Percentiles rank a stretch among this genome's conserved stretches.
Conservation (phyloP, 1,140 invertebrate genomes). For the Neuroterus valhalla region DNA sequence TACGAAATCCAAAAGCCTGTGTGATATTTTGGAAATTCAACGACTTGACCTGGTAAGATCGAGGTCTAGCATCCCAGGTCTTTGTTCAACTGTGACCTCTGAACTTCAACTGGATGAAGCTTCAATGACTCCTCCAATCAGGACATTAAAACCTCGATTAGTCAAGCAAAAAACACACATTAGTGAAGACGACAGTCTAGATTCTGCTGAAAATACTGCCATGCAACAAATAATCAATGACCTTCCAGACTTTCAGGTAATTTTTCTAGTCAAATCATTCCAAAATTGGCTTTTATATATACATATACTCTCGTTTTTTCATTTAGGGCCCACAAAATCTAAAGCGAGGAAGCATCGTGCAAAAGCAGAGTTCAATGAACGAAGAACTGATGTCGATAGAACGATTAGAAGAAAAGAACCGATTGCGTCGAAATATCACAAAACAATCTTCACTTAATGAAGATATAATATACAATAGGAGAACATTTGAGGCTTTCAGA, state of each 20-base stretch:
- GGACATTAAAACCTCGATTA: conserved; percentile 64
- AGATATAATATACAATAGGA: conserved; percentile 85
- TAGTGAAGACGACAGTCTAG: conserved; percentile 61
- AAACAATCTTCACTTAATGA: conserved; percentile 93
- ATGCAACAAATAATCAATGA: conserved; percentile 62
- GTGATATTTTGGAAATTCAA: conserved; percentile 85
- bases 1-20: conserved; percentile 86
- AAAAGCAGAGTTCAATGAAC: conserved; percentile 91
- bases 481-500: conserved; percentile 82
- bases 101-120: conserved; percentile 62
- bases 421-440: conserved; percentile 88
- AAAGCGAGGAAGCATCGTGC: conserved; percentile 77
- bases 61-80: conserved; percentile 83
- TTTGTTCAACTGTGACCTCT: conserved; percentile 69
- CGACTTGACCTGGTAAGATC: conserved; percentile 81
- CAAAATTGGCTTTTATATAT: too few species aligned
- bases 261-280: too few species aligned
- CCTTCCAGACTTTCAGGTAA: conserved; percentile 64
- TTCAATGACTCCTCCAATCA: conserved; percentile 56
- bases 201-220: conserved; percentile 68
- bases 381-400: conserved; percentile 92
- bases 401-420: conserved; percentile 87
- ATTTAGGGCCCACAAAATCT: conserved; percentile 40
- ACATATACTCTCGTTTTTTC: background rate
- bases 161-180: conserved; percentile 68